Percentiles rank a stretch among this genome's conserved stretches.
These are phyloP conservation scores for Machimus atricapillus DNA, from an alignment of 2,888 invertebrate genomes.

Conservation along the genomic window DNA sequence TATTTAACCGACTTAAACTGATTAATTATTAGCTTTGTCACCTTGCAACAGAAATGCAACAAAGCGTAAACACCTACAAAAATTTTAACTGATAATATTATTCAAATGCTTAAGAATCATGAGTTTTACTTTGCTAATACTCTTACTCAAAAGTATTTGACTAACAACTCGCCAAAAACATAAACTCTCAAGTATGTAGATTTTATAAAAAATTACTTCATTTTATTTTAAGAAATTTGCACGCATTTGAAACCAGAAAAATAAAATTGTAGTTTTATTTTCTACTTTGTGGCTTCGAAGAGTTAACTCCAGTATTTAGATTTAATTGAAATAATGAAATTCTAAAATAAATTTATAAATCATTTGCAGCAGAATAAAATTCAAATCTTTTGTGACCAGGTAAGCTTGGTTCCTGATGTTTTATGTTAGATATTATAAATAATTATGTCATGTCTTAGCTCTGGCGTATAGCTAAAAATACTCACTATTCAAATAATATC, in stretches of 20 bases:
- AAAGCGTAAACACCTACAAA: background rate
- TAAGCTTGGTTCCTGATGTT: background rate
- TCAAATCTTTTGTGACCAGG: background rate
- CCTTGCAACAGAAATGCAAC: background rate
- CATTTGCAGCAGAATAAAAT: background rate
- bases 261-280: too few relatives aligned
- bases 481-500: background rate
- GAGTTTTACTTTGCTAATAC: too few relatives aligned
- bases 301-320: too few relatives aligned
- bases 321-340: background rate
- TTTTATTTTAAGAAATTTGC: too few relatives aligned
- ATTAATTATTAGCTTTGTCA: background rate
- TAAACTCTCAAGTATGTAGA: too few relatives aligned
- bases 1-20: background rate
- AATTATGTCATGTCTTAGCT: background rate
- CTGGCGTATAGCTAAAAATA: background rate
- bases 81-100: background rate
- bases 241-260: too few relatives aligned
- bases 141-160: too few relatives aligned
- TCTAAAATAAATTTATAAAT: background rate
- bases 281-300: too few relatives aligned
- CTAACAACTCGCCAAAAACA: too few relatives aligned
- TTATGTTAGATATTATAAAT: background rate
- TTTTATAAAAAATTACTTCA: too few relatives aligned
- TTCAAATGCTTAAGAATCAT: background rate